phyloP scores from a whole-genome alignment of 2,113 vertebrate species.

The Archocentrus centrarchus region DNA sequence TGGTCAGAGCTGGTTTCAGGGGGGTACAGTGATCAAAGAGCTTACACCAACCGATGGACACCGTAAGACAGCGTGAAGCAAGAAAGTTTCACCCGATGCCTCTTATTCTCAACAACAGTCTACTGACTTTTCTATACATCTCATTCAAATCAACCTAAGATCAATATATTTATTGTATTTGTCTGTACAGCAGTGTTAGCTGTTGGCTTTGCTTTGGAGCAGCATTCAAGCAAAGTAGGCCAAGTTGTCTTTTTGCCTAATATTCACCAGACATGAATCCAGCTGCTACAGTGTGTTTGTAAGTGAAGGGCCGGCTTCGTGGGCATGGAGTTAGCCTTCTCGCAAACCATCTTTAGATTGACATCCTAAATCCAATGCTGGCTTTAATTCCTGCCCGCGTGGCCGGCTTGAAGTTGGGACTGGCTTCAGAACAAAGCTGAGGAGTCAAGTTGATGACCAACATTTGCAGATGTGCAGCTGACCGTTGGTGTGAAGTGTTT shows the following conservation, averaged over 20 bases:
- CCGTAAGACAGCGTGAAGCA: constrained; percentile 38
- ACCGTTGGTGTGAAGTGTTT: not conserved
- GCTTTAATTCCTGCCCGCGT: constrained; percentile 41
- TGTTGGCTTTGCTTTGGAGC: constrained; percentile 54
- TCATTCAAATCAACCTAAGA: constrained; percentile 51
- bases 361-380: not conserved
- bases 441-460: constrained; percentile 21
- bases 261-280: constrained; percentile 52
- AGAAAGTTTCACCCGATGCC: constrained; percentile 69
- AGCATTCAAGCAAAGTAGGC: constrained; percentile 42
- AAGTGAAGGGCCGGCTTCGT: constrained; percentile 14
- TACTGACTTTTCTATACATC: constrained; percentile 64
- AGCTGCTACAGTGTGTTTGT: constrained; percentile 71
- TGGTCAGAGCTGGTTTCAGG: constrained; percentile 31
- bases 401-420: constrained; percentile 23
- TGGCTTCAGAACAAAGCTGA: constrained; percentile 44
- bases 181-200: constrained; percentile 49
- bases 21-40: constrained; percentile 30
- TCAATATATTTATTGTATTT: constrained; percentile 50
- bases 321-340: constrained; percentile 16
- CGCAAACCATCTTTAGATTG: not conserved
- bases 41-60: constrained; percentile 35
- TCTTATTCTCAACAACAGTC: constrained; percentile 55
- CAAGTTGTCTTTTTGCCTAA: constrained; percentile 50
- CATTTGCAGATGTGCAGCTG: not conserved